Percentiles rank a stretch among this genome's conserved stretches.
Evolutionary conservation across 1,140 invertebrate genomes (phyloP).

Genomic region (Nymphalis io): DNA sequence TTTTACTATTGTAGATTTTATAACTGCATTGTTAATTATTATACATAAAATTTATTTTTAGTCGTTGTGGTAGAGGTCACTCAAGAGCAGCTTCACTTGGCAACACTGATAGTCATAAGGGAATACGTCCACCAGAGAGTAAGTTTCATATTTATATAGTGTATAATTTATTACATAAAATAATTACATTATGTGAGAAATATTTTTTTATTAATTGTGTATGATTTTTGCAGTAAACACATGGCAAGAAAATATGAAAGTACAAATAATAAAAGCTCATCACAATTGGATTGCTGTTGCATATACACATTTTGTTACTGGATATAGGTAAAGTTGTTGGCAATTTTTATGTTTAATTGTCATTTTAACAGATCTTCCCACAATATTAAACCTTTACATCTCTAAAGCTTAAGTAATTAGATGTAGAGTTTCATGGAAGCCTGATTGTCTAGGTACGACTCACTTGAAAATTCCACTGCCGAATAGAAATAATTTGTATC

Average conservation of each 20-base stretch:
- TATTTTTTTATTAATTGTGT: background rate
- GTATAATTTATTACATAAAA: background rate
- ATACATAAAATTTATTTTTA: conserved; percentile 40
- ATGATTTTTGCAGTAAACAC: conserved; percentile 63
- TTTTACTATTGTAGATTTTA: too few relatives aligned
- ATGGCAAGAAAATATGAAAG: conserved; percentile 92
- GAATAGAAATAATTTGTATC: too few relatives aligned
- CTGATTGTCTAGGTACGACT: too few relatives aligned
- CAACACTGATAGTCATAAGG: conserved; percentile 85
- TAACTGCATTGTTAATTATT: too few relatives aligned
- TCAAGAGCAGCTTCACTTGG: conserved; percentile 92
- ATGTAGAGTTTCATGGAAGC: too few relatives aligned
- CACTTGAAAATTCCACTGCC: too few relatives aligned
- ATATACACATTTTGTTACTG: conserved; percentile 97
- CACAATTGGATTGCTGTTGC: conserved; percentile 99
- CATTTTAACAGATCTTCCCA: background rate
- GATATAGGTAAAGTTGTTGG: conserved; percentile 87
- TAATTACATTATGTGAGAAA: too few relatives aligned
- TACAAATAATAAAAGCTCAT: conserved; percentile 97
- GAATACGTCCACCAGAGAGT: conserved; percentile 66
- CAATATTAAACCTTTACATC: too few relatives aligned
- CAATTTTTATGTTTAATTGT: background rate
- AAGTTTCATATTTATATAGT: conserved; percentile 32
- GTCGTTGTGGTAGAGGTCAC: conserved; percentile 82
- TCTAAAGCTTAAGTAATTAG: too few relatives aligned